Conservation (phyloP, 2,888 invertebrate species). For the Eristalis arbustorum region DNA sequence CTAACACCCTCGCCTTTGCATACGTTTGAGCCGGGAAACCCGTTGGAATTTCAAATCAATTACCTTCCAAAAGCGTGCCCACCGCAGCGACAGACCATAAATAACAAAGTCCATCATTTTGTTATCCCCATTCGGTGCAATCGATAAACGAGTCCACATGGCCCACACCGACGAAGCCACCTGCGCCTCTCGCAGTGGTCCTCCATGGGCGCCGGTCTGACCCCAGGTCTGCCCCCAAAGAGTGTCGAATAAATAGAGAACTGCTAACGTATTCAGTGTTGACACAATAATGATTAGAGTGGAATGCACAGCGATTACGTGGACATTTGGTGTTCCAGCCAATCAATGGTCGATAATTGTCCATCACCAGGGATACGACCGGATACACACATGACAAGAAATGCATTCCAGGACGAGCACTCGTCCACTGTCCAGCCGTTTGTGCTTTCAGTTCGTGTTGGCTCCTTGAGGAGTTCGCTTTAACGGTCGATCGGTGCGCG, state of each 20-base stretch:
- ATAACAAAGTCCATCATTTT: conserved; percentile 4
- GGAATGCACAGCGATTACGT: conserved; percentile 56
- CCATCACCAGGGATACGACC: conserved; percentile 63
- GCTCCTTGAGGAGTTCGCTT: conserved; percentile 16
- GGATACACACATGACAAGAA: conserved; percentile 50
- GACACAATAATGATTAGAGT: conserved; percentile 52
- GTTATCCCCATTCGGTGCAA: neutral
- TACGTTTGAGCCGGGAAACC: neutral
- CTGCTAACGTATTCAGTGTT: conserved; percentile 54
- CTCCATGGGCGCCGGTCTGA: neutral
- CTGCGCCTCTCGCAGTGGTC: neutral
- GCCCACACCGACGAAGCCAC: conserved; percentile 1
- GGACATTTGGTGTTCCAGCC: conserved; percentile 24
- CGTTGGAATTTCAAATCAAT: conserved; percentile 14
- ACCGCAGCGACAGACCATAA: neutral
- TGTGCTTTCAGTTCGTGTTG: conserved; percentile 24
- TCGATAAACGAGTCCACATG: conserved; percentile 19
- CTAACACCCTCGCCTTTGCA: conserved; percentile 1
- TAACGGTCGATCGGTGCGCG: neutral
- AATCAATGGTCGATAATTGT: conserved; percentile 47
- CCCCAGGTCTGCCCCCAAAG: conserved; percentile 5
- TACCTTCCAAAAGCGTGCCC: neutral
- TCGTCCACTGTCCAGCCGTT: neutral
- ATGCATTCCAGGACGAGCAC: conserved; percentile 33
- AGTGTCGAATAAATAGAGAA: conserved; percentile 32